Percentiles rank a stretch among this genome's conserved stretches.
phyloP scores from a whole-genome alignment of 2,113 vertebrate genomes.

The Leptocoma aspasia region DNA sequence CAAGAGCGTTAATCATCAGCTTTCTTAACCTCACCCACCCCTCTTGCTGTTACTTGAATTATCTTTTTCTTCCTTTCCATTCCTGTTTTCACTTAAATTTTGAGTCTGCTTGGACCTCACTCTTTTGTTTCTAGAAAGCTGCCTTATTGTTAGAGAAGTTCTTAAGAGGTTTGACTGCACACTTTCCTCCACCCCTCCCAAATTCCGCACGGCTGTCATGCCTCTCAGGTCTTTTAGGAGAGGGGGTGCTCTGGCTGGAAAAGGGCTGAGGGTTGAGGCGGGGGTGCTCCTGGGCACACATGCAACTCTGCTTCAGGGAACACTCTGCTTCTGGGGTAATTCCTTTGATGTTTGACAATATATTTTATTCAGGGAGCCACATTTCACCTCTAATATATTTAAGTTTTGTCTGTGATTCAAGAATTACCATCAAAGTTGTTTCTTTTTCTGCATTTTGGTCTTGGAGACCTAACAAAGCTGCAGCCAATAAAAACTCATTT shows the following conservation, averaged over 20 bases:
- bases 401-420: constrained; percentile 71
- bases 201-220: neutral
- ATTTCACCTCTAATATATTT: constrained; percentile 70
- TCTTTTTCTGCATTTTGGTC: constrained; percentile 71
- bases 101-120: neutral
- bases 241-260: neutral
- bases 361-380: constrained; percentile 64
- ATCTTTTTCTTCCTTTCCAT: neutral
- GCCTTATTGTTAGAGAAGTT: neutral
- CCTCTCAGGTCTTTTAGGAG: neutral
- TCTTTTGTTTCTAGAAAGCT: constrained; percentile 7
- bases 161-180: neutral
- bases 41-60: neutral
- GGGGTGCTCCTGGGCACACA: neutral
- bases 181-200: neutral
- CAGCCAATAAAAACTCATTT: constrained; percentile 78
- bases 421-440: constrained; percentile 68
- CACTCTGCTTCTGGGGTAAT: constrained; percentile 34
- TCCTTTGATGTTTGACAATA: constrained; percentile 59
- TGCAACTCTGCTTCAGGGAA: constrained; percentile 51
- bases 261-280: neutral
- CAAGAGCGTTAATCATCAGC: neutral
- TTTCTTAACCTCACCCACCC: neutral
- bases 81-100: neutral
- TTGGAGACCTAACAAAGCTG: constrained; percentile 71